Evolutionary conservation across 1,140 invertebrate species (phyloP).

Genomic region (Sycophila sp.): DNA sequence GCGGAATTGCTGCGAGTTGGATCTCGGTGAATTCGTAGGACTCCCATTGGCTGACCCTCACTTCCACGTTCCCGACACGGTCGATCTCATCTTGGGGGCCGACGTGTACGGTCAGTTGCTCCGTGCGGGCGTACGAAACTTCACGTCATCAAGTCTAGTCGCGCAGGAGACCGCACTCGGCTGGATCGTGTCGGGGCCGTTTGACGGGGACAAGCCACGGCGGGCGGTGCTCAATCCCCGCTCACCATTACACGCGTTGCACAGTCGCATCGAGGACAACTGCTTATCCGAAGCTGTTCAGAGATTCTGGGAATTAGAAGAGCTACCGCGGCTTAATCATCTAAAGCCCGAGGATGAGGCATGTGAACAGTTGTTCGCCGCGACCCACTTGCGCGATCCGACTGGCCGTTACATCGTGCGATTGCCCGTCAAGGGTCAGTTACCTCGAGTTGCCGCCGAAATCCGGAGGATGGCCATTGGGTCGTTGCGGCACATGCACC

Average conservation of each 20-base stretch:
- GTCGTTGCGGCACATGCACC: conserved; percentile 22
- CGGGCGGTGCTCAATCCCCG: not conserved
- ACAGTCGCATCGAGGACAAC: not conserved
- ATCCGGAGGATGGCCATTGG: not conserved
- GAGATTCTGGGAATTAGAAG: conserved; percentile 11
- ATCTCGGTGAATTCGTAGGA: not conserved
- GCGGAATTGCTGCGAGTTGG: not conserved
- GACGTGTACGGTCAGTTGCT: conserved; percentile 9
- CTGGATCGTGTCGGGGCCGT: not conserved
- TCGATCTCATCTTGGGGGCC: conserved; percentile 35
- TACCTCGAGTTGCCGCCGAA: not conserved
- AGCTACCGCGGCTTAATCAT: not conserved
- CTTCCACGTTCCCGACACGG: not conserved
- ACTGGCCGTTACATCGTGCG: not conserved
- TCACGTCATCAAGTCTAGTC: not conserved
- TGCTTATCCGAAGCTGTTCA: not conserved
- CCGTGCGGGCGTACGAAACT: not conserved
- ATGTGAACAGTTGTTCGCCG: not conserved
- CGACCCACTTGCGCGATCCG: not conserved
- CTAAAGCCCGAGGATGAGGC: not conserved
- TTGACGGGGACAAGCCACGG: not conserved
- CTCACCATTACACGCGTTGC: not conserved
- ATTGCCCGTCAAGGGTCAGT: not conserved
- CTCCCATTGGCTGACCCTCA: conserved; percentile 26
- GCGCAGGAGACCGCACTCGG: not conserved